Evolutionary conservation across 2,113 vertebrate species (phyloP).

Genomic region (Talpa occidentalis): DNA sequence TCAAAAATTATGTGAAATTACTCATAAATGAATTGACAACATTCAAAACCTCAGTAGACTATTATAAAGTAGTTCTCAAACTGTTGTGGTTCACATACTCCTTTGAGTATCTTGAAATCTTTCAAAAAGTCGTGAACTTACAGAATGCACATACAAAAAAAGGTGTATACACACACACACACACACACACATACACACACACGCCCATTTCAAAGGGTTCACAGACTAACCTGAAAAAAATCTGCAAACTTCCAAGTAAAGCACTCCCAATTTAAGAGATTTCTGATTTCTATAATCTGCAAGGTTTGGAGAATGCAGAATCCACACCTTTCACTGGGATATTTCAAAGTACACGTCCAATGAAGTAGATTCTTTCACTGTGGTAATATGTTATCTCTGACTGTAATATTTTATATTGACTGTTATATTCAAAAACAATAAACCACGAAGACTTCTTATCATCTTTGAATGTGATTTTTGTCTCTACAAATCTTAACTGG

Average conservation of each 20-base stretch:
- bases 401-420: background rate
- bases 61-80: background rate
- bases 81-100: background rate
- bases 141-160: background rate
- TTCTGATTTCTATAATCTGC: background rate
- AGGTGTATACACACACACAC: background rate
- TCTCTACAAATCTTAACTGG: constrained; percentile 20
- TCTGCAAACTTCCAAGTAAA: background rate
- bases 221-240: background rate
- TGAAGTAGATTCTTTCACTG: background rate
- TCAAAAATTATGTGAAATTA: constrained; percentile 17
- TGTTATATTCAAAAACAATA: background rate
- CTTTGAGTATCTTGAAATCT: background rate
- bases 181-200: too few species aligned
- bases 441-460: background rate
- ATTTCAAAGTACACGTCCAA: background rate
- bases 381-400: background rate
- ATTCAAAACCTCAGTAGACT: background rate
- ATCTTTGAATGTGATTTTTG: background rate
- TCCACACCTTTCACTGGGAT: background rate
- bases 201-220: background rate
- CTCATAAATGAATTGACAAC: constrained; percentile 5
- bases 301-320: background rate
- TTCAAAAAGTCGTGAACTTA: constrained; percentile 24
- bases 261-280: background rate